phyloP scores from a whole-genome alignment of 2,797 vertebrate genomes.

The Anableps anableps region DNA sequence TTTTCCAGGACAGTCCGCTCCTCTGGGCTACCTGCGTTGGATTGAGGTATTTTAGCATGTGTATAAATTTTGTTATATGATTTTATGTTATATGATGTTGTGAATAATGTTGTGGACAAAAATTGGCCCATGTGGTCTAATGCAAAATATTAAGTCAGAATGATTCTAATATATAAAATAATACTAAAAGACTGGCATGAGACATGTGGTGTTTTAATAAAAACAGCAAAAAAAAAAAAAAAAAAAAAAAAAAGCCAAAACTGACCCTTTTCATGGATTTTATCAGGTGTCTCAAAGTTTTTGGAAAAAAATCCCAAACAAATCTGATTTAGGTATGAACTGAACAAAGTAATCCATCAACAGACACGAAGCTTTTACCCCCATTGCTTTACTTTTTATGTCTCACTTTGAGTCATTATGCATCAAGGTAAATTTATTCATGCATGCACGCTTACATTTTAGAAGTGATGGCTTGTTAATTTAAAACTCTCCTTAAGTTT shows the following conservation, averaged over 20 bases:
- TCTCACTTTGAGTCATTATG: not conserved
- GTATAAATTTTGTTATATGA: not conserved
- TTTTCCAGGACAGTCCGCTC: constrained; percentile 91
- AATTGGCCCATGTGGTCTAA: not conserved
- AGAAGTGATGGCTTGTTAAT: not conserved
- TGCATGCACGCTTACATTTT: not conserved
- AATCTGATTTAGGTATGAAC: constrained; percentile 6
- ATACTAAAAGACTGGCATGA: not conserved
- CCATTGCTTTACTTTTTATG: not conserved
- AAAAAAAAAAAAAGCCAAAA: not conserved
- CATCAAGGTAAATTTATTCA: not conserved
- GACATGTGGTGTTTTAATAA: not conserved
- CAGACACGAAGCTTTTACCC: not conserved
- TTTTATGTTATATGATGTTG: not conserved
- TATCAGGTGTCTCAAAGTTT: not conserved
- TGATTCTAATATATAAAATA: constrained; percentile 13
- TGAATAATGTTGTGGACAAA: not conserved
- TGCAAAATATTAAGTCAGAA: not conserved
- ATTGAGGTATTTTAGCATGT: not conserved
- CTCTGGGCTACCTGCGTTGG: constrained; percentile 83
- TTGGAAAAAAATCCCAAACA: too few species aligned
- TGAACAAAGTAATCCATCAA: not conserved
- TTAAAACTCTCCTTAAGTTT: not conserved
- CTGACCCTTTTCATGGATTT: not conserved
- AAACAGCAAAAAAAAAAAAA: too few species aligned